Conservation (phyloP, 2,113 vertebrate species). For the Petaurus breviceps region DNA sequence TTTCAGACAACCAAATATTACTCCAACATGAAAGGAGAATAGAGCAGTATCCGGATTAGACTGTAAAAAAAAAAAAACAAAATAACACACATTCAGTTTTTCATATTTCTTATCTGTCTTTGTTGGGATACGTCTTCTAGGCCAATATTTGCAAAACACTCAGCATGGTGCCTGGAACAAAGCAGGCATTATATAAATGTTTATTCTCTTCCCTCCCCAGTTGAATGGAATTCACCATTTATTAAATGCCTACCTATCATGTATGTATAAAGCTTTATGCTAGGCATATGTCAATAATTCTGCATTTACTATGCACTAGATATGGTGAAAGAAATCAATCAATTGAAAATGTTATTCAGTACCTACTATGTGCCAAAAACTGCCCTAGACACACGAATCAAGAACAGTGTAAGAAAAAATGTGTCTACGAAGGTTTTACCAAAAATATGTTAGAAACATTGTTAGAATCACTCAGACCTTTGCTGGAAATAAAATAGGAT, state of each 20-base stretch:
- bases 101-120: not conserved
- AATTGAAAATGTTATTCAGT: not conserved
- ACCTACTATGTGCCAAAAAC: not conserved
- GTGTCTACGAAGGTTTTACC: not conserved
- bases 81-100: not conserved
- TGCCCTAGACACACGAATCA: not conserved
- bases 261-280: not conserved
- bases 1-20: conserved; percentile 38
- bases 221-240: not conserved
- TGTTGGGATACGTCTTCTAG: not conserved
- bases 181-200: not conserved
- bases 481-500: conserved; percentile 19
- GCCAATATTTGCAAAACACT: not conserved
- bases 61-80: not conserved
- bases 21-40: conserved; percentile 7
- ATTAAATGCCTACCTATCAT: not conserved
- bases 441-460: not conserved
- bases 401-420: not conserved
- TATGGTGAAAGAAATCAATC: not conserved
- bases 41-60: not conserved
- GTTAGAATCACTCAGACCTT: not conserved
- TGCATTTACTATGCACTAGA: not conserved
- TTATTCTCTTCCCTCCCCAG: not conserved
- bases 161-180: not conserved
- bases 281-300: not conserved